These are phyloP conservation scores for Vimba vimba DNA, from an alignment of 2,113 vertebrate genomes.

Conservation along the genomic window DNA sequence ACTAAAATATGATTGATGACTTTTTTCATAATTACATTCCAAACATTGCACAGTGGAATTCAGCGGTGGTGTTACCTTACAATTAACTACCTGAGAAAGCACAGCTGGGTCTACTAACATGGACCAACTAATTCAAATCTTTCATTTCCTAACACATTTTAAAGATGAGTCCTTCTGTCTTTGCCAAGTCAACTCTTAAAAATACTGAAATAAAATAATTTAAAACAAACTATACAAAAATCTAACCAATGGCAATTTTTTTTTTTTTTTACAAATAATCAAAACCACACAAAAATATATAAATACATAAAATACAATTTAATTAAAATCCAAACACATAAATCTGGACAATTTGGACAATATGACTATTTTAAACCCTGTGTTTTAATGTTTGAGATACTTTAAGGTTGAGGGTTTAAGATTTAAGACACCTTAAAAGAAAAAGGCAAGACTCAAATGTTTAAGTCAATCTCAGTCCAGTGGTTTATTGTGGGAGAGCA, in stretches of 20 bases:
- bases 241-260: not conserved
- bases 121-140: not conserved
- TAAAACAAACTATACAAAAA: not conserved
- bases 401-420: not conserved
- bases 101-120: slow-evolving; percentile 1
- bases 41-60: slow-evolving; percentile 45
- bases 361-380: too few relatives aligned
- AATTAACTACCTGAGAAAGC: slow-evolving; percentile 3
- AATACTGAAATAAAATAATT: not conserved
- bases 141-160: not conserved
- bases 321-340: not conserved
- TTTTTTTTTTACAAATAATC: too few relatives aligned
- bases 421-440: not conserved
- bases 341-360: not conserved
- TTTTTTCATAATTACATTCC: slow-evolving; percentile 44
- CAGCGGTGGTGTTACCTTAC: slow-evolving; percentile 24
- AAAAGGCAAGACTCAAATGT: slow-evolving; percentile 14
- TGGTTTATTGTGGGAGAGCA: slow-evolving; percentile 8
- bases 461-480: slow-evolving; percentile 9
- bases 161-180: not conserved
- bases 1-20: slow-evolving; percentile 48
- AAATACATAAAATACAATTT: not conserved
- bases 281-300: not conserved
- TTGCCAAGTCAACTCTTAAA: not conserved
- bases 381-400: not conserved